Percentiles rank a stretch among this genome's conserved stretches.
Conservation (phyloP, 2,888 invertebrate genomes). For the Autographa gamma region DNA sequence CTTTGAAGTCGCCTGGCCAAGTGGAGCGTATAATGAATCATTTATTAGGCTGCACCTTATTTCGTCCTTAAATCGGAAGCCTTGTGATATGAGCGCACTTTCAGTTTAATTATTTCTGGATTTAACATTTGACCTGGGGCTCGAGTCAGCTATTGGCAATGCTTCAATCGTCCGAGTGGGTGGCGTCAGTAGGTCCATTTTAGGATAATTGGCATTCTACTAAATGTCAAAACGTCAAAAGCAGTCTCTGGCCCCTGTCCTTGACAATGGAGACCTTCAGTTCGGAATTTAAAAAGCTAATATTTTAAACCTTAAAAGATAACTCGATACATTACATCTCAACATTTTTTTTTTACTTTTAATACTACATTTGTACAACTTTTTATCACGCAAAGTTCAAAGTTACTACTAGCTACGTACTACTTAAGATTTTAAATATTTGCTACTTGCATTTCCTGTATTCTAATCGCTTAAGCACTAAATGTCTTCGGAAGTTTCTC, state of each 20-base stretch:
- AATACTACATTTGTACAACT: too few relatives aligned
- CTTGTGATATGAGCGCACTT: conserved; percentile 4
- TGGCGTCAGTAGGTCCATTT: too few relatives aligned
- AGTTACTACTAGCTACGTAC: too few relatives aligned
- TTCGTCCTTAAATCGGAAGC: conserved; percentile 19
- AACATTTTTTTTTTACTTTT: too few relatives aligned
- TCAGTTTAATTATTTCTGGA: background rate
- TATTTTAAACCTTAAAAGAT: background rate
- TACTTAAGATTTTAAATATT: background rate
- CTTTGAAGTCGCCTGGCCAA: conserved; percentile 23
- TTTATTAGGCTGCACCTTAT: conserved; percentile 45
- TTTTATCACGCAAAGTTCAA: too few relatives aligned
- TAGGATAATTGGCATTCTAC: too few relatives aligned
- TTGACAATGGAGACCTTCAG: background rate
- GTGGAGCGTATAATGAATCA: conserved; percentile 35
- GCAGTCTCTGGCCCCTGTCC: background rate
- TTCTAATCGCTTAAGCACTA: conserved; percentile 11
- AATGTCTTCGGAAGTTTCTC: conserved; percentile 47
- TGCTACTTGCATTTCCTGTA: conserved; percentile 1
- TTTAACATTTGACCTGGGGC: too few relatives aligned
- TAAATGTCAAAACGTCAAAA: too few relatives aligned
- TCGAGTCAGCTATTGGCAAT: too few relatives aligned
- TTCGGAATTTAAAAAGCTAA: background rate
- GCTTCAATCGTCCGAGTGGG: too few relatives aligned
- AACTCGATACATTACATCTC: too few relatives aligned